Conservation (phyloP, 2,797 vertebrate species). For the Cheirogaleus major region DNA sequence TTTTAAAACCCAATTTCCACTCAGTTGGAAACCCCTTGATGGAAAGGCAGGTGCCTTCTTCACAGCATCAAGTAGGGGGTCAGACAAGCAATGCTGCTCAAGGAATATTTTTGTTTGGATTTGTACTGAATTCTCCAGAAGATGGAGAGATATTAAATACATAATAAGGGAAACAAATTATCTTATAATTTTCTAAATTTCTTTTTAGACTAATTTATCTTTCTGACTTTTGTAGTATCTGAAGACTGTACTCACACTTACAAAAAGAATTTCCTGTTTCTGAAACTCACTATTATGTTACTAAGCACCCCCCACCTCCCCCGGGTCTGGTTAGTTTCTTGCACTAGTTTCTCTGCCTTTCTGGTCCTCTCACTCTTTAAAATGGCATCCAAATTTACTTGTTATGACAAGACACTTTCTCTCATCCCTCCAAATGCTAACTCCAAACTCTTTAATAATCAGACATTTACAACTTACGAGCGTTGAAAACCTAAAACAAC, state of each 20-base stretch:
- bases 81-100: neutral
- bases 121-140: neutral
- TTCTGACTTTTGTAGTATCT: neutral
- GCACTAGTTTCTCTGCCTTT: neutral
- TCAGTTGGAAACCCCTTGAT: neutral
- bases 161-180: neutral
- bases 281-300: neutral
- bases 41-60: neutral
- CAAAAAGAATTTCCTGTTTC: neutral
- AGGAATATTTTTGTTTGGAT: neutral
- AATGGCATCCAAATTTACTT: neutral
- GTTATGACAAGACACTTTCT: neutral
- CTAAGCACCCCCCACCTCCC: neutral
- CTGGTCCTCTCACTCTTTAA: neutral
- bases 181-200: neutral
- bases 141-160: neutral
- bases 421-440: neutral
- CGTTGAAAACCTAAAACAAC: neutral
- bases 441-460: neutral
- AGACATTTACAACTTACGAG: neutral
- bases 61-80: neutral
- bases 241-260: neutral
- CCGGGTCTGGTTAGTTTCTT: neutral
- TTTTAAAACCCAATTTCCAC: neutral
- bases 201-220: neutral